A percentile compares a stretch with the other conserved stretches of the same genome.
phyloP scores from a whole-genome alignment of 2,113 vertebrate species.

The Leptocoma aspasia region DNA sequence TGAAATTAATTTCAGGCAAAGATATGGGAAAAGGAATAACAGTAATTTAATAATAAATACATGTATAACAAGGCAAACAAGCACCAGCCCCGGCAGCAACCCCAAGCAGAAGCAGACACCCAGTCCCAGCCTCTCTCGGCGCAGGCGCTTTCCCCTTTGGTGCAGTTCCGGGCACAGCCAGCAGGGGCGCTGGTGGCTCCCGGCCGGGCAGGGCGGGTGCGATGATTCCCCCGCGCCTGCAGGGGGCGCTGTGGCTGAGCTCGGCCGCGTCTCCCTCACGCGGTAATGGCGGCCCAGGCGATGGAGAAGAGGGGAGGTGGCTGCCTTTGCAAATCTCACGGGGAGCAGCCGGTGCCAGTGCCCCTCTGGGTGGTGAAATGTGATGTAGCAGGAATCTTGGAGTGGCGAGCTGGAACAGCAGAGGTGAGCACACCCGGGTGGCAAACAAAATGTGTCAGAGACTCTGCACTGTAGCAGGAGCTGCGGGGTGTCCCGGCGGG shows the following conservation, averaged over 20 bases:
- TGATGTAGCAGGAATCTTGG: background rate
- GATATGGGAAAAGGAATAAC: background rate
- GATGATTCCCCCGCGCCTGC: background rate
- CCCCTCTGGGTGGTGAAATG: background rate
- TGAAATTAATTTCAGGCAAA: too few relatives aligned
- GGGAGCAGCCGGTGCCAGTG: background rate
- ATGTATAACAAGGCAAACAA: background rate
- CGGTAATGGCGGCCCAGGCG: background rate
- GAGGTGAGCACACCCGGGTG: background rate
- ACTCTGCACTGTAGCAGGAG: background rate
- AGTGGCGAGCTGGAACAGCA: accelerated
- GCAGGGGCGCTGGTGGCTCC: background rate
- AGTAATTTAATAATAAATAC: accelerated
- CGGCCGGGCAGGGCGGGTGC: background rate
- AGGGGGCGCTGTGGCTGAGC: background rate
- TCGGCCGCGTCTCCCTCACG: background rate
- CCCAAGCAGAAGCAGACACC: background rate
- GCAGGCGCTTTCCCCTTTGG: background rate
- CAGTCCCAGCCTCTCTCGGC: background rate
- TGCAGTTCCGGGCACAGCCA: background rate
- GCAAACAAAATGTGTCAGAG: background rate
- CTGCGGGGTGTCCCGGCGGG: accelerated
- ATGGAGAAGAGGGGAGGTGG: background rate
- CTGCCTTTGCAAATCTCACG: background rate
- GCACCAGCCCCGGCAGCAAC: too few relatives aligned